These are phyloP conservation scores for Podarcis cretensis DNA, from an alignment of 2,113 vertebrate genomes.

Conservation along the genomic window DNA sequence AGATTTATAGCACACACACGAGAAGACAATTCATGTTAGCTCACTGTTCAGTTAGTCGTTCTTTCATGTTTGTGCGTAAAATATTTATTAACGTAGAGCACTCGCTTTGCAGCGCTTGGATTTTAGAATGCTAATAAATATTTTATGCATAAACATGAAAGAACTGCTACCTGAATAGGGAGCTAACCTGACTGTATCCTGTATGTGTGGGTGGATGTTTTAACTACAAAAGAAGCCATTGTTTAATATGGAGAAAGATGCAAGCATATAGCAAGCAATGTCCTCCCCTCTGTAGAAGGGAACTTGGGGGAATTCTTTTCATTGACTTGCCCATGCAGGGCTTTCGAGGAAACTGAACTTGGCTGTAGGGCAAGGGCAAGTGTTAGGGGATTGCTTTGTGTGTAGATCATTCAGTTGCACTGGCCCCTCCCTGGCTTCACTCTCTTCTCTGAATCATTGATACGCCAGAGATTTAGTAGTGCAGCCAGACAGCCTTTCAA, in stretches of 20 bases:
- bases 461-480: conserved; percentile 27
- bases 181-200: not conserved
- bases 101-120: conserved; percentile 9
- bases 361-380: not conserved
- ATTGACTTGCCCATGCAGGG: not conserved
- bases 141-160: conserved; percentile 10
- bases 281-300: not conserved
- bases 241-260: not conserved
- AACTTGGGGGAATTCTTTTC: not conserved
- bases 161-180: not conserved
- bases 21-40: not conserved
- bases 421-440: conserved; percentile 10
- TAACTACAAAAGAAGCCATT: not conserved
- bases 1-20: not conserved
- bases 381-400: not conserved
- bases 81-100: conserved; percentile 21
- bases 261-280: not conserved
- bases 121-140: conserved; percentile 25
- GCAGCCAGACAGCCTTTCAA: conserved; percentile 25
- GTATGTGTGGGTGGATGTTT: not conserved
- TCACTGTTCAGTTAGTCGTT: conserved; percentile 3
- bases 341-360: not conserved
- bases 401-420: not conserved
- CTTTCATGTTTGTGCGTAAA: conserved; percentile 24
- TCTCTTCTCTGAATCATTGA: conserved; percentile 9